A percentile compares a stretch with the other conserved stretches of the same genome.
phyloP scores from a whole-genome alignment of 2,113 vertebrate genomes.

The Petroica traversi region DNA sequence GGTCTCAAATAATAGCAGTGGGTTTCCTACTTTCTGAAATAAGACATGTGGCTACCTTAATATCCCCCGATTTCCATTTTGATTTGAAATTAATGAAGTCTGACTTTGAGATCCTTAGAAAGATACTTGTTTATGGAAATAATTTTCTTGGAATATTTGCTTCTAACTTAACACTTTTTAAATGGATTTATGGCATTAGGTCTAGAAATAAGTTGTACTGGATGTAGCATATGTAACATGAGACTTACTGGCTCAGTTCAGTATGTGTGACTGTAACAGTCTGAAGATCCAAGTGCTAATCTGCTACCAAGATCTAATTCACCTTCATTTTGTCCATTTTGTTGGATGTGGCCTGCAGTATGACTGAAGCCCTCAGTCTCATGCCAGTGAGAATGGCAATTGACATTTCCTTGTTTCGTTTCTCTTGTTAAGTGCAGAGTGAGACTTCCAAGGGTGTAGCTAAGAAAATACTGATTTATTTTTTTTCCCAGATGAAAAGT shows the following conservation, averaged over 20 bases:
- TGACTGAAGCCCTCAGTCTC: neutral
- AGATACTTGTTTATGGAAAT: neutral
- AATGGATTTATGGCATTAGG: neutral
- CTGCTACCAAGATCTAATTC: too few relatives aligned
- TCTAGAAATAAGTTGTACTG: neutral
- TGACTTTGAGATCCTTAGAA: neutral
- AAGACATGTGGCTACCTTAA: neutral
- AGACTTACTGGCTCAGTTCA: neutral
- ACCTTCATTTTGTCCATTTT: neutral
- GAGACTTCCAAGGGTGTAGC: conserved; percentile 9
- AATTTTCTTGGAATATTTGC: neutral
- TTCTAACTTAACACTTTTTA: neutral
- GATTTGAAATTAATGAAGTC: neutral
- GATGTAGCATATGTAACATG: neutral
- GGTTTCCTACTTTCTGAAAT: neutral
- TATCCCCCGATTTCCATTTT: neutral
- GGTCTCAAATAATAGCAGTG: neutral
- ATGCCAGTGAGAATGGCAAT: neutral
- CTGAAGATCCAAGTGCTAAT: conserved; percentile 9
- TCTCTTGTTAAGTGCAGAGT: neutral
- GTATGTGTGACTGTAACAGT: neutral
- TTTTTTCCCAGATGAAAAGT: neutral
- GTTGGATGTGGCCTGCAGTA: neutral
- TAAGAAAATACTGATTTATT: neutral
- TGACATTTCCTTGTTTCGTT: neutral